Evolutionary conservation across 2,888 invertebrate species (phyloP).

Genomic region (Metellina segmentata): DNA sequence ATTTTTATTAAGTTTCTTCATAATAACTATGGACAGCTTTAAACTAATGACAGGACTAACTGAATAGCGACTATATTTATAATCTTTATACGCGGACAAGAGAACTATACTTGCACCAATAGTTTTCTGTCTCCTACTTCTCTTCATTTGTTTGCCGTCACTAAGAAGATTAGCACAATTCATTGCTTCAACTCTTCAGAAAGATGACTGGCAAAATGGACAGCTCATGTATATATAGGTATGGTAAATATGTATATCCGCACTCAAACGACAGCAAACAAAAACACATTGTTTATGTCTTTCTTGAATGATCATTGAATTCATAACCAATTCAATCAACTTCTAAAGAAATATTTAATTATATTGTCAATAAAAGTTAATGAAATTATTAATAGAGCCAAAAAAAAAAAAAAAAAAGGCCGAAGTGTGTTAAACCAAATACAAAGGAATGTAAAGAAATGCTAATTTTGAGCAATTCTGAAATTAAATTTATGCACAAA

Average conservation of each 20-base stretch:
- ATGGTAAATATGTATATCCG: slow-evolving; percentile 52
- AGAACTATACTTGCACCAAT: neutral
- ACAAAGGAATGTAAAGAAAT: no score
- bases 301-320: no score
- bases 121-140: neutral
- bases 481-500: no score
- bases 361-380: no score
- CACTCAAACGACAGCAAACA: slow-evolving; percentile 28
- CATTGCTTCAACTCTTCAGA: slow-evolving; percentile 19
- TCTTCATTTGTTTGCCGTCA: neutral
- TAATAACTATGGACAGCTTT: slow-evolving; percentile 22
- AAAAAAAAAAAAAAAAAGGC: no score
- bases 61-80: neutral
- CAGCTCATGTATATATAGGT: slow-evolving; percentile 51
- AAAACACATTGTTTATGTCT: slow-evolving; percentile 60
- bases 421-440: no score
- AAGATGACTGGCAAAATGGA: slow-evolving; percentile 4
- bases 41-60: slow-evolving; percentile 43
- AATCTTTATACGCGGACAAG: neutral
- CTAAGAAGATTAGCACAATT: slow-evolving; percentile 9
- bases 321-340: no score
- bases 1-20: slow-evolving; percentile 29
- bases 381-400: no score
- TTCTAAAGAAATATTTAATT: no score
- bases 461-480: no score